phyloP scores from a whole-genome alignment of 2,113 vertebrate genomes.

The Odobenus rosmarus region DNA sequence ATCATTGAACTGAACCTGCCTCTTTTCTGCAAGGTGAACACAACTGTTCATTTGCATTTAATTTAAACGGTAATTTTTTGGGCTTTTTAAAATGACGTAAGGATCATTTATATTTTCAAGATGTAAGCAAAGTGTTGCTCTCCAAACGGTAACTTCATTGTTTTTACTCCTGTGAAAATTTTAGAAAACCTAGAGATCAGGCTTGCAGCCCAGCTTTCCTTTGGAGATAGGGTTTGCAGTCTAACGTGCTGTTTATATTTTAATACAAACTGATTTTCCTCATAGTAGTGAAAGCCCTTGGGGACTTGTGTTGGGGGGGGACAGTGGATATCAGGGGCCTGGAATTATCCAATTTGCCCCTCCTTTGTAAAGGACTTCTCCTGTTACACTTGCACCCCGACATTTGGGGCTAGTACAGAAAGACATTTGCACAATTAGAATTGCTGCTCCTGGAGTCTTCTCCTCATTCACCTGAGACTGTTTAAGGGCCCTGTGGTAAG shows the following conservation, averaged over 20 bases:
- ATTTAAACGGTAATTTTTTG: background rate
- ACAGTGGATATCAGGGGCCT: background rate
- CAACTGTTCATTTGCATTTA: background rate
- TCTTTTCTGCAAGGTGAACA: background rate
- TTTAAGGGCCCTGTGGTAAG: background rate
- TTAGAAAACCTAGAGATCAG: background rate
- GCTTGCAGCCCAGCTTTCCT: background rate
- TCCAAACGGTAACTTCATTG: conserved; percentile 32
- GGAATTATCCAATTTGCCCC: background rate
- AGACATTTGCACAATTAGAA: background rate
- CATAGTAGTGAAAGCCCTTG: background rate
- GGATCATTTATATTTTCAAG: conserved; percentile 25
- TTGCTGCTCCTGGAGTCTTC: background rate
- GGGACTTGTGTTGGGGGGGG: background rate
- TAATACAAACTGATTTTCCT: background rate
- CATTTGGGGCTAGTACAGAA: background rate
- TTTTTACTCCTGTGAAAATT: background rate
- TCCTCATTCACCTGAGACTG: background rate
- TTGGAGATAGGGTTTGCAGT: background rate
- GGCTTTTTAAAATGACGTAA: background rate
- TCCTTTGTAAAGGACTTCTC: background rate
- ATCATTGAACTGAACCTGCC: background rate
- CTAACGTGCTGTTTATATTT: background rate
- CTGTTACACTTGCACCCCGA: background rate
- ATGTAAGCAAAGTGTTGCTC: background rate